Evolutionary conservation across 2,888 invertebrate species (phyloP), one percentile per base, ranked within the genome.

Genomic region (Agriotes lineatus): DNA sequence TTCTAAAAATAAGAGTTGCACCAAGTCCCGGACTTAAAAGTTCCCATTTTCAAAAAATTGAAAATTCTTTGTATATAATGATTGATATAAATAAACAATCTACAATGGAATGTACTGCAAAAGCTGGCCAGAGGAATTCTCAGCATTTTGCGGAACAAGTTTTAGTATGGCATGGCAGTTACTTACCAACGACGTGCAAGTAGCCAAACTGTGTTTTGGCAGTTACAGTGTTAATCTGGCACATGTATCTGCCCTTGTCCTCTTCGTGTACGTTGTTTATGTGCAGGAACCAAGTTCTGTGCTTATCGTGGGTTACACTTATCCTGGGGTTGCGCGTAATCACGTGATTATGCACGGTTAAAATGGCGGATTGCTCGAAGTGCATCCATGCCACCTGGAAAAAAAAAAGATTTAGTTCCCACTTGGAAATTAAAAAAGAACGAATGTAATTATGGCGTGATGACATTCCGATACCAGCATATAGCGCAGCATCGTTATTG

Each of bases 361-460:
- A 85, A 80, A 96, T 96, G 54, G 96, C 96, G 59, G 95, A 95
- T 85, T 95, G 95, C 84, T 96, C 96, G 84, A 94, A 96, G 84
- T 96, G 94, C 93, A 96, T 96, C 96, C 96, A 96, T 78, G 96
- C 96, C 73, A 96, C 96, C 96, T 96, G 25, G 7, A 25, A 25
- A 25, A 7, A n/a, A n/a, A n/a, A n/a, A n/a, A 42, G 16, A 33
- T 37, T 18, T 37, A 52, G 18, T 60, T 30, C 20, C 33, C 16
- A 18, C 44, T 54, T 19, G 19, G 18, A 14, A 50, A 67, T 54
- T 60, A 37, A 50, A 50, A 16, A 50, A 16, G 12, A 33, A 18
- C 3, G 14, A 25, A 58, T 42, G 42, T 25, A 44, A 35, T 66
- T 57, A 61, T 54, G 52, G 54, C 22, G 33, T 25, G 52, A 61